Conservation (phyloP, 2,888 invertebrate species). For the Trachelus tabidus region DNA sequence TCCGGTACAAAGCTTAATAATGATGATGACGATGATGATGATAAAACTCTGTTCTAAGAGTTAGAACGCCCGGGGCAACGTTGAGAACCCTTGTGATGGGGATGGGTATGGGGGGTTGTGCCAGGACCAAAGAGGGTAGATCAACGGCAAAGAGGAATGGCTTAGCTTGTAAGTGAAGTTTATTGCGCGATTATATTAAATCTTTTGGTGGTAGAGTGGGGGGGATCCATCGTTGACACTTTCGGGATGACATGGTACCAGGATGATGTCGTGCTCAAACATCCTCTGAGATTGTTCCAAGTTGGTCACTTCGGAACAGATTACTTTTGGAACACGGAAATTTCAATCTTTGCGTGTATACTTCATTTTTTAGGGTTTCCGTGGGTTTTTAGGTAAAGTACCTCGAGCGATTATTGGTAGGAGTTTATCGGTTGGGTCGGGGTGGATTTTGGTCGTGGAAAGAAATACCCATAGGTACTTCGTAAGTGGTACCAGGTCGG, state of each 20-base stretch:
- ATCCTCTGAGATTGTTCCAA: conserved; percentile 6
- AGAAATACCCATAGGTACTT: not conserved
- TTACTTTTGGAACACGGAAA: conserved; percentile 9
- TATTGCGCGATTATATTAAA: conserved; percentile 61
- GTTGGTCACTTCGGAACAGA: not conserved
- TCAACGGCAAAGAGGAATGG: conserved; percentile 12
- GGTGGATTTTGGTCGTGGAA: not conserved
- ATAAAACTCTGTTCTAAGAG: conserved; percentile 11
- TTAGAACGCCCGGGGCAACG: conserved; percentile 9
- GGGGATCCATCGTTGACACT: not conserved
- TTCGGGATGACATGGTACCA: not conserved
- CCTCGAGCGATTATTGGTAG: not conserved
- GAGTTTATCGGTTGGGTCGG: not conserved
- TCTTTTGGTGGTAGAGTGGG: conserved; percentile 40
- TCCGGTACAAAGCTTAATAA: not conserved
- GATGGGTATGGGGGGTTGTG: not conserved
- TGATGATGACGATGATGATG: not conserved
- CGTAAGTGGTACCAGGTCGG: conserved; percentile 40
- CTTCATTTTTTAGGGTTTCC: not conserved
- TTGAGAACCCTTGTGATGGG: not conserved
- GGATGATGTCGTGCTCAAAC: conserved; percentile 36
- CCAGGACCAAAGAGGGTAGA: not conserved
- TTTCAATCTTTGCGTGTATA: not conserved
- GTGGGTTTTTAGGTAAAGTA: not conserved
- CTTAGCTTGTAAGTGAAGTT: conserved; percentile 58